Evolutionary conservation across 2,113 vertebrate species (phyloP).

Genomic region (Ictidomys tridecemlineatus): DNA sequence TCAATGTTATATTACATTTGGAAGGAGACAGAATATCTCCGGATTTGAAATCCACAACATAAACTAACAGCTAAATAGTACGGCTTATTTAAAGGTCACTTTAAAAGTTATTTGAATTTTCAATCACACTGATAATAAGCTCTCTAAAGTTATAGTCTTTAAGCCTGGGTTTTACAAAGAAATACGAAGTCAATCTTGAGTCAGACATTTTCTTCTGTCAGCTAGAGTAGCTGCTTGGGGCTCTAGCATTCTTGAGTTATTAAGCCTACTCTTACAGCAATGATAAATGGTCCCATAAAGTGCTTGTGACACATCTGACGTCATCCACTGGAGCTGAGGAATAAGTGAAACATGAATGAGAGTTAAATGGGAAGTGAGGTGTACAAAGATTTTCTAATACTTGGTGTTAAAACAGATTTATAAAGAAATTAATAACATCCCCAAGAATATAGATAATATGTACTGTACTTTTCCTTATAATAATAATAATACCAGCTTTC

Average conservation of each 20-base stretch:
- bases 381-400: constrained; percentile 71
- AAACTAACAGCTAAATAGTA: not conserved
- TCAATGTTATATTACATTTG: not conserved
- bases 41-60: constrained; percentile 41
- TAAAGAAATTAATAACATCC: constrained; percentile 45
- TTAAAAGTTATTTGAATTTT: constrained; percentile 56
- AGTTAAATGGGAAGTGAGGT: constrained; percentile 72
- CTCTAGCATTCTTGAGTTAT: constrained; percentile 11
- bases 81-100: constrained; percentile 53
- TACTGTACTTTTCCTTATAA: not conserved
- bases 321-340: constrained; percentile 63
- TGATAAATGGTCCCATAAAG: constrained; percentile 82
- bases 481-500: constrained; percentile 29
- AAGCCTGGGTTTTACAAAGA: constrained; percentile 24
- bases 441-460: constrained; percentile 17
- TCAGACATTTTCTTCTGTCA: constrained; percentile 44
- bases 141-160: not conserved
- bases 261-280: constrained; percentile 17
- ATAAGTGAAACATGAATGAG: constrained; percentile 74
- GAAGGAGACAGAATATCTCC: not conserved
- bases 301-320: constrained; percentile 68
- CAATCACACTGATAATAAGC: not conserved
- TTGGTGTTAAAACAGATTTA: constrained; percentile 69
- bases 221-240: not conserved
- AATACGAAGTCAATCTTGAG: not conserved